Evolutionary conservation across 2,797 vertebrate species (phyloP).

Genomic region (Onychomys leucogaster): DNA sequence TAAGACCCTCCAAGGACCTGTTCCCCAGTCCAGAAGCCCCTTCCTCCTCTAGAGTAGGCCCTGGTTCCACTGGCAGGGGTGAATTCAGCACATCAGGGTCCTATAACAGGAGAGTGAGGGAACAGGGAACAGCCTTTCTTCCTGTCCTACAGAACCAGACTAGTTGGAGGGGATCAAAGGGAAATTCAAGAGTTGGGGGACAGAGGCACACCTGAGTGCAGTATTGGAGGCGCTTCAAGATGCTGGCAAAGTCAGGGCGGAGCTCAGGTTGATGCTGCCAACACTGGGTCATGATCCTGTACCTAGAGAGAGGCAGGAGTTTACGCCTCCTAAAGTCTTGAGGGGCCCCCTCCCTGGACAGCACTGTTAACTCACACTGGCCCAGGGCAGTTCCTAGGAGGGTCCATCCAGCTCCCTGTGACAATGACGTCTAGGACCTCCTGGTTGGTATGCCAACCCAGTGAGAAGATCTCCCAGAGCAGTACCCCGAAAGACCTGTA

Average conservation of each 20-base stretch:
- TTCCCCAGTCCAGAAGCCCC: conserved; percentile 87
- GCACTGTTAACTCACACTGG: conserved; percentile 93
- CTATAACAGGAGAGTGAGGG: conserved; percentile 82
- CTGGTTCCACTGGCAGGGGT: conserved; percentile 91
- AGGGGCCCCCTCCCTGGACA: not conserved
- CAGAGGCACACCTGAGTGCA: conserved; percentile 92
- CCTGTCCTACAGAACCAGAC: not conserved
- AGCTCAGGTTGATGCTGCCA: conserved; percentile 97
- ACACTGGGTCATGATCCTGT: conserved; percentile 96
- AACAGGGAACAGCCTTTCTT: not conserved
- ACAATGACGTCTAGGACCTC: conserved; percentile 96
- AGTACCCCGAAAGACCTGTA: conserved; percentile 97
- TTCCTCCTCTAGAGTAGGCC: conserved; percentile 90
- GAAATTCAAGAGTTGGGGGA: not conserved
- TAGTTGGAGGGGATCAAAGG: not conserved
- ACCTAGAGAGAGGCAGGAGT: conserved; percentile 85
- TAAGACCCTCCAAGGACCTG: conserved; percentile 82
- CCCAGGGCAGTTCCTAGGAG: conserved; percentile 94
- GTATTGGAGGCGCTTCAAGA: conserved; percentile 94
- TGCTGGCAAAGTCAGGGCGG: conserved; percentile 94
- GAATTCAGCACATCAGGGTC: conserved; percentile 96
- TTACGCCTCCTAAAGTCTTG: not conserved
- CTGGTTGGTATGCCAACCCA: conserved; percentile 95
- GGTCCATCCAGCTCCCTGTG: conserved; percentile 95
- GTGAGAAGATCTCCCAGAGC: conserved; percentile 97